phyloP scores from a whole-genome alignment of 2,888 invertebrate genomes.

The Dasysyrphus albostriatus region DNA sequence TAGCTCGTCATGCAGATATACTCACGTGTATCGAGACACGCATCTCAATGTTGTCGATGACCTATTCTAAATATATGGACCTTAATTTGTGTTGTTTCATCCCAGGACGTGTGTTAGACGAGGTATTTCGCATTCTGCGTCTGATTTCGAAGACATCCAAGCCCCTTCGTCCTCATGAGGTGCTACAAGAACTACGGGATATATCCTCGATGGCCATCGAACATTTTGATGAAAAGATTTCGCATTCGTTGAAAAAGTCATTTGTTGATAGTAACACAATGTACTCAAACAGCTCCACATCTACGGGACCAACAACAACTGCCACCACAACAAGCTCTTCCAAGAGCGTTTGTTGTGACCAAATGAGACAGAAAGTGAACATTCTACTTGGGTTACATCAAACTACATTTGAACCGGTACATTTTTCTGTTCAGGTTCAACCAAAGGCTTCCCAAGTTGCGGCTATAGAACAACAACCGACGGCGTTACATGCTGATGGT shows the following conservation, averaged over 20 bases:
- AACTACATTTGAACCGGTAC: constrained; percentile 51
- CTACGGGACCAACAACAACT: constrained; percentile 50
- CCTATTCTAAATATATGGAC: constrained; percentile 93
- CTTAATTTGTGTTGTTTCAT: constrained; percentile 94
- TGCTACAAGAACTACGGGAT: constrained; percentile 94
- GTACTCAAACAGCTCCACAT: constrained; percentile 55
- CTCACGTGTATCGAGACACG: constrained; percentile 95
- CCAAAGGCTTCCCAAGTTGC: constrained; percentile 34
- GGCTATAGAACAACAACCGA: constrained; percentile 57
- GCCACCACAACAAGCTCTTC: constrained; percentile 48
- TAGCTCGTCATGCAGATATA: constrained; percentile 95
- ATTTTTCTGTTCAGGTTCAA: constrained; percentile 40
- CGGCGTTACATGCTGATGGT: constrained; percentile 8
- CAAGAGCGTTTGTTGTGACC: constrained; percentile 74
- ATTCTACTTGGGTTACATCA: constrained; percentile 66
- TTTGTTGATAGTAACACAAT: constrained; percentile 75
- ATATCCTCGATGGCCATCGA: constrained; percentile 96
- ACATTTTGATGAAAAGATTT: constrained; percentile 96
- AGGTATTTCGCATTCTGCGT: constrained; percentile 90
- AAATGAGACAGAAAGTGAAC: constrained; percentile 74
- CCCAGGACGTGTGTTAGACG: constrained; percentile 96
- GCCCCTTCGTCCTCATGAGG: constrained; percentile 91
- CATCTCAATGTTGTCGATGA: constrained; percentile 96
- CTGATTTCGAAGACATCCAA: constrained; percentile 88
- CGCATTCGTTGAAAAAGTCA: constrained; percentile 78